Conservation (phyloP, 2,888 invertebrate genomes). For the Drosophila macrothrix region DNA sequence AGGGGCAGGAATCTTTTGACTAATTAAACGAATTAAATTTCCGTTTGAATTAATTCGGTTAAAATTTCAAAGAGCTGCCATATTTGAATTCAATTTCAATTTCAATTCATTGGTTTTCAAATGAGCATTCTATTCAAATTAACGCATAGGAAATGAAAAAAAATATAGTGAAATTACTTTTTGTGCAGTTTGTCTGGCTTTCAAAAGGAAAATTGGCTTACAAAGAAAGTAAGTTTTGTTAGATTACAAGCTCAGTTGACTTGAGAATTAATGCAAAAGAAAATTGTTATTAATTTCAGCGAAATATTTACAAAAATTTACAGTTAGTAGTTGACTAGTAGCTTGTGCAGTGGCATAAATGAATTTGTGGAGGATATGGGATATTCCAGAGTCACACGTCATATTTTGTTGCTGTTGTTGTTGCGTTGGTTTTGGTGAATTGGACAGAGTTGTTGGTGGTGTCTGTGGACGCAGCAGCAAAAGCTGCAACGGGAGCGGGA, state of each 20-base stretch:
- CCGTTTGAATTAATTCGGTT: neutral
- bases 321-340: neutral
- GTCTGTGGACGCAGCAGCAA: neutral
- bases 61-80: neutral
- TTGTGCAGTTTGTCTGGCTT: neutral
- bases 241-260: neutral
- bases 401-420: slow-evolving; percentile 1
- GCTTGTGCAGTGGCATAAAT: neutral
- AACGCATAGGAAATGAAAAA: neutral
- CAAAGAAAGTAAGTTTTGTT: neutral
- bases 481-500: slow-evolving; percentile 28
- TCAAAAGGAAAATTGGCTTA: neutral
- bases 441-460: slow-evolving; percentile 2
- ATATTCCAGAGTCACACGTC: neutral
- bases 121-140: neutral
- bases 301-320: neutral
- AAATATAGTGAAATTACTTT: neutral
- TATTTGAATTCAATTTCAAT: neutral
- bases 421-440: neutral
- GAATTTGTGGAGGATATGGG: slow-evolving; percentile 3
- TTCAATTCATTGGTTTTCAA: neutral
- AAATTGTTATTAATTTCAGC: neutral
- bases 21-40: neutral
- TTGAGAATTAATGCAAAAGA: neutral
- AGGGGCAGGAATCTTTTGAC: neutral